These are phyloP conservation scores for Ectemnius continuus DNA, from an alignment of 2,888 invertebrate species.

Conservation along the genomic window DNA sequence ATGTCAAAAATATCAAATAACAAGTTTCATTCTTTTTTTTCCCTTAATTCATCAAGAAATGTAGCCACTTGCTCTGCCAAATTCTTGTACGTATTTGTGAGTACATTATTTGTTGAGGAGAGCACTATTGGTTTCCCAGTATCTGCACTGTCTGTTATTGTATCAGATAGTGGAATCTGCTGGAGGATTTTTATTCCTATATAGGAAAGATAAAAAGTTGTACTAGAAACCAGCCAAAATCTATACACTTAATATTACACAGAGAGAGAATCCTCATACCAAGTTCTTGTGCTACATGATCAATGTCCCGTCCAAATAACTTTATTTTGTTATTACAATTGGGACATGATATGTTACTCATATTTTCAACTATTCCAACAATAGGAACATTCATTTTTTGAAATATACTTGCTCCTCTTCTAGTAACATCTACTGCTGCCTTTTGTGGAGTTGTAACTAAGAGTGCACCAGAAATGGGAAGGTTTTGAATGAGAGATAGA, in stretches of 20 bases:
- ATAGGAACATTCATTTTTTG: constrained; percentile 89
- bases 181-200: constrained; percentile 82
- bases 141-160: constrained; percentile 85
- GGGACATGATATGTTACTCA: constrained; percentile 89
- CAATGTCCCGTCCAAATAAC: constrained; percentile 86
- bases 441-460: constrained; percentile 95
- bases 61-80: constrained; percentile 67
- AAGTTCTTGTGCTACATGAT: constrained; percentile 82
- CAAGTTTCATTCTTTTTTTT: background rate
- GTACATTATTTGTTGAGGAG: constrained; percentile 81
- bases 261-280: constrained; percentile 69
- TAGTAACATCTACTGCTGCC: constrained; percentile 91
- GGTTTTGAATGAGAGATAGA: constrained; percentile 92
- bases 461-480: constrained; percentile 91
- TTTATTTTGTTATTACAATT: constrained; percentile 86
- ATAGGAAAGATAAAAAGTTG: constrained; percentile 20
- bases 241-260: background rate
- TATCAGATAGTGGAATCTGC: constrained; percentile 86
- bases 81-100: constrained; percentile 69
- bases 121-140: constrained; percentile 87
- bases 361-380: constrained; percentile 94
- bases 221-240: background rate
- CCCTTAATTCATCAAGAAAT: constrained; percentile 59
- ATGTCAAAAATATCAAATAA: background rate
- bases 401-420: constrained; percentile 93